Conservation (phyloP, 1,140 invertebrate genomes). For the Frieseomelitta varia region DNA sequence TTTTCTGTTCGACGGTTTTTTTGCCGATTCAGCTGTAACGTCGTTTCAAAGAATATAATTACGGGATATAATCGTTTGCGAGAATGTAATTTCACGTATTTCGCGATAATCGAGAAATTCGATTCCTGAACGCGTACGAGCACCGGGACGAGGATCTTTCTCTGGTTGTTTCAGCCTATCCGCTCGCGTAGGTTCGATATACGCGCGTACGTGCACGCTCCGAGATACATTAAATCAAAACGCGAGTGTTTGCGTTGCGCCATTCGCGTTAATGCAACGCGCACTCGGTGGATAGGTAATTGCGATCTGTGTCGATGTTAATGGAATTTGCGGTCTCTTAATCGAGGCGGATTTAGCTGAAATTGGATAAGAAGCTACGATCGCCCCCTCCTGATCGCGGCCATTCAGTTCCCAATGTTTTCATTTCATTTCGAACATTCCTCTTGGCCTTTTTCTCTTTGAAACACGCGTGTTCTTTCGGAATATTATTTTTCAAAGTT, state of each 20-base stretch:
- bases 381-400: no score
- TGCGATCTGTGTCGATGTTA: neutral
- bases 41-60: no score
- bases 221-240: slow-evolving; percentile 1
- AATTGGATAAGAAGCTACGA: neutral
- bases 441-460: neutral
- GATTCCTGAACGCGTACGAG: neutral
- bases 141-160: neutral
- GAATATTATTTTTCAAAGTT: no score
- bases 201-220: neutral
- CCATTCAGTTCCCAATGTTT: neutral
- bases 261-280: slow-evolving; percentile 3
- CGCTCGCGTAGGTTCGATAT: no score
- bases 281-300: neutral
- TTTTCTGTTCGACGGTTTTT: slow-evolving; percentile 11
- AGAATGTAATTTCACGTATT: neutral
- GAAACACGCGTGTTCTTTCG: no score
- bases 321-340: neutral
- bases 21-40: neutral
- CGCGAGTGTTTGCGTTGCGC: slow-evolving; percentile 2
- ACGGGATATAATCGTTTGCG: neutral
- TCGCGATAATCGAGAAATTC: neutral
- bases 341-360: neutral
- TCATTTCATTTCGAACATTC: neutral
- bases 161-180: neutral